phyloP scores from a whole-genome alignment of 2,888 invertebrate genomes.

The Phymatocera aterrima region DNA sequence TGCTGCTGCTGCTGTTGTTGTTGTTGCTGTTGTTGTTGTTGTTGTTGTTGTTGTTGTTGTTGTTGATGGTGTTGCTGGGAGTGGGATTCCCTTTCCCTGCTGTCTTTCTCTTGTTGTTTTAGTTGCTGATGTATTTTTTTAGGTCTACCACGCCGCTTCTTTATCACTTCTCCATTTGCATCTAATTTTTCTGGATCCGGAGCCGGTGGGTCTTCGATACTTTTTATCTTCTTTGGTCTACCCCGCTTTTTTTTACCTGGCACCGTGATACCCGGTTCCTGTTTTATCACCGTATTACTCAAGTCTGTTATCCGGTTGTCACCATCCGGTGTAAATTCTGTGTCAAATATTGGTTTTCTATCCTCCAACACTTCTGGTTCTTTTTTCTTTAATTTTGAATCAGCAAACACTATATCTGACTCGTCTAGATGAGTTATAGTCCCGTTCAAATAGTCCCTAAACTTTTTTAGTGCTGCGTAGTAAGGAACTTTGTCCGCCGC shows the following conservation, averaged over 20 bases:
- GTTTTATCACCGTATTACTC: conserved; percentile 63
- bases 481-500: conserved; percentile 99
- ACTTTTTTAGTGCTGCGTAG: conserved; percentile 96
- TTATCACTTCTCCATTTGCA: conserved; percentile 81
- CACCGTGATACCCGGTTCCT: conserved; percentile 64
- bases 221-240: conserved; percentile 90
- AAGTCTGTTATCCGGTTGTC: conserved; percentile 68
- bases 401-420: conserved; percentile 90
- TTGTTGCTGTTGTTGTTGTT: conserved; percentile 48
- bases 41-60: conserved; percentile 54
- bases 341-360: conserved; percentile 64
- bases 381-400: conserved; percentile 81
- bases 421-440: conserved; percentile 90
- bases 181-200: conserved; percentile 73
- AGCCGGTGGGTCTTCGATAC: conserved; percentile 80
- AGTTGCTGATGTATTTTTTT: conserved; percentile 84
- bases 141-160: conserved; percentile 92
- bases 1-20: conserved; percentile 61
- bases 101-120: conserved; percentile 68
- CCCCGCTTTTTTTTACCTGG: conserved; percentile 93
- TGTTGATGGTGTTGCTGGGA: conserved; percentile 65
- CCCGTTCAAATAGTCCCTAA: conserved; percentile 95
- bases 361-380: conserved; percentile 66
- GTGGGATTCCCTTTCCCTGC: conserved; percentile 65
- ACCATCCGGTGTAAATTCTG: conserved; percentile 64